A percentile compares a stretch with the other conserved stretches of the same genome.
phyloP scores from a whole-genome alignment of 2,888 invertebrate species.

The Lathronympha strigana region DNA sequence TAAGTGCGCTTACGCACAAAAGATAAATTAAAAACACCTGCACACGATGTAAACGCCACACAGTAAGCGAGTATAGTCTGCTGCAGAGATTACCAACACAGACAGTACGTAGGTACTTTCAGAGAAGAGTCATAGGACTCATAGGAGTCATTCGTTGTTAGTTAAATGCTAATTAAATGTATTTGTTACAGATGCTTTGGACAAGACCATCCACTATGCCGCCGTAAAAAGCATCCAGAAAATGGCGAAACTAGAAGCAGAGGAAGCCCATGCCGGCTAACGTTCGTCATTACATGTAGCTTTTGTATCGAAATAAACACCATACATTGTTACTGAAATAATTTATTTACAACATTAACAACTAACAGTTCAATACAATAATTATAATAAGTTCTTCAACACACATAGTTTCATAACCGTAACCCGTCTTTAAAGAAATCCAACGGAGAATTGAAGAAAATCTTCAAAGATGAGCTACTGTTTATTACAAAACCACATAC shows the following conservation, averaged over 20 bases:
- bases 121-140: no score
- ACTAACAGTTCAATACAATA: slow-evolving; percentile 70
- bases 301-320: slow-evolving; percentile 46
- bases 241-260: slow-evolving; percentile 68
- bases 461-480: slow-evolving; percentile 15
- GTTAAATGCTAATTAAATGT: slow-evolving; percentile 42
- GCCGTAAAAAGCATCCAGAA: slow-evolving; percentile 88
- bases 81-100: no score
- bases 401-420: slow-evolving; percentile 42
- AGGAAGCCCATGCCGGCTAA: slow-evolving; percentile 66
- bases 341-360: slow-evolving; percentile 78
- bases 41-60: no score
- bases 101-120: no score
- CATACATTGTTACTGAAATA: slow-evolving; percentile 50
- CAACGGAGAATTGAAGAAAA: background rate
- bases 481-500: slow-evolving; percentile 7
- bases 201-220: slow-evolving; percentile 90
- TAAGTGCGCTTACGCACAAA: no score
- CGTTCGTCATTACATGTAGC: slow-evolving; percentile 21
- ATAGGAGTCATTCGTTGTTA: background rate
- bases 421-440: slow-evolving; percentile 1
- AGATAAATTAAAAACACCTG: no score
- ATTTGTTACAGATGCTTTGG: slow-evolving; percentile 90
- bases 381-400: slow-evolving; percentile 51
- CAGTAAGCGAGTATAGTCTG: no score